Evolutionary conservation across 2,888 invertebrate genomes (phyloP).

Genomic region (Macrophya alboannulata): DNA sequence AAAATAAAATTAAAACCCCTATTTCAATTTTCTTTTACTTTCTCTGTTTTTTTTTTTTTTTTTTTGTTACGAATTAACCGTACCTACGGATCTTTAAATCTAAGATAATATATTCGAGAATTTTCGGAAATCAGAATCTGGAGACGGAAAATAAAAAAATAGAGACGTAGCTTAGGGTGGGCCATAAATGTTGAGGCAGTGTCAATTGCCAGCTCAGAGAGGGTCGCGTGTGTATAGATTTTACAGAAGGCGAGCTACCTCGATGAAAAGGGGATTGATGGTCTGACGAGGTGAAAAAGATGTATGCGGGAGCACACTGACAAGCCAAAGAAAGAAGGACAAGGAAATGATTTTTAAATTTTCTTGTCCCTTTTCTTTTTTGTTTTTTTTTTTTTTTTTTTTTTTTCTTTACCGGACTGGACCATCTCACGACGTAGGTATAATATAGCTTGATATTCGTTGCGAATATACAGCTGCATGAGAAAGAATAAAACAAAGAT

Average conservation of each 20-base stretch:
- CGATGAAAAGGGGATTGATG: slow-evolving; percentile 55
- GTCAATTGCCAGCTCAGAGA: slow-evolving; percentile 18
- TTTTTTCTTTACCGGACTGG: slow-evolving; percentile 8
- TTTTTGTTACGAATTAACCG: background rate
- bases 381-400: background rate
- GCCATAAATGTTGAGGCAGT: slow-evolving; percentile 37
- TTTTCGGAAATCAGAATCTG: background rate
- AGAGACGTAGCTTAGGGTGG: slow-evolving; percentile 23
- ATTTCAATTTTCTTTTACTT: background rate
- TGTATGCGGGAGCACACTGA: slow-evolving; percentile 47
- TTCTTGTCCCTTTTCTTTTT: background rate
- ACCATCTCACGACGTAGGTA: slow-evolving; percentile 23
- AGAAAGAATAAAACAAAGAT: background rate
- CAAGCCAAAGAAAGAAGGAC: slow-evolving; percentile 45
- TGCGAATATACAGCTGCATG: background rate
- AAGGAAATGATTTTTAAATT: slow-evolving; percentile 55
- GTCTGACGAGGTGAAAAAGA: slow-evolving; percentile 52
- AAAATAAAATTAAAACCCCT: background rate
- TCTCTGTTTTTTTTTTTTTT: background rate
- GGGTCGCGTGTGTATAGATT: slow-evolving; percentile 44
- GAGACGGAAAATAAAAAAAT: slow-evolving; percentile 9
- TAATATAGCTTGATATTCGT: background rate
- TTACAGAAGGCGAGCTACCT: slow-evolving; percentile 44
- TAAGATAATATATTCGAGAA: background rate
- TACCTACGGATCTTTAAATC: too few species aligned